These are phyloP conservation scores for Iguana delicatissima DNA, from an alignment of 2,797 vertebrate genomes.

Conservation along the genomic window DNA sequence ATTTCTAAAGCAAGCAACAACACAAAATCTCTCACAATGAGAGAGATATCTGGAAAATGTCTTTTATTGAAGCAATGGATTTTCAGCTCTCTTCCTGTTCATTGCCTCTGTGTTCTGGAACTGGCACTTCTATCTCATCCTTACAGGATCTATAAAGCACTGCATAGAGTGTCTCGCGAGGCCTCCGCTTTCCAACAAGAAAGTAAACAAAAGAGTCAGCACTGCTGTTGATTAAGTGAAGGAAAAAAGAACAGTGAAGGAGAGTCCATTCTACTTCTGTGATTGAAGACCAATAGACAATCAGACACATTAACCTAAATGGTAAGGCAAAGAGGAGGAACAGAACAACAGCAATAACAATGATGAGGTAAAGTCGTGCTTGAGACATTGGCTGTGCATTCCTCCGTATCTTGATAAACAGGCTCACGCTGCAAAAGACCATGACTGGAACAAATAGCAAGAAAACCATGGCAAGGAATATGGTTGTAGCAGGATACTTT, in stretches of 20 bases:
- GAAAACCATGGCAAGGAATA: conserved; percentile 56
- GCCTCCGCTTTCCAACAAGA: conserved; percentile 54
- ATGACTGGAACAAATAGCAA: conserved; percentile 59
- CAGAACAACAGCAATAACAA: conserved; percentile 39
- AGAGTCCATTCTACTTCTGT: neutral
- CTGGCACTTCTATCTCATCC: conserved; percentile 1
- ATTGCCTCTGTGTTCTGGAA: neutral
- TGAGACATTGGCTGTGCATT: conserved; percentile 27
- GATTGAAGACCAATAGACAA: conserved; percentile 34
- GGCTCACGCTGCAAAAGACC: conserved; percentile 59
- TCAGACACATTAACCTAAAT: conserved; percentile 46
- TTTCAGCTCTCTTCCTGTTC: neutral
- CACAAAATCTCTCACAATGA: neutral
- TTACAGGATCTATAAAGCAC: conserved; percentile 64
- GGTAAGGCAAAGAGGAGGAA: conserved; percentile 68
- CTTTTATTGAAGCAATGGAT: neutral
- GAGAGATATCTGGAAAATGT: neutral
- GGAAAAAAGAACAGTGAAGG: conserved; percentile 37
- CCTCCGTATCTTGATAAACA: conserved; percentile 64
- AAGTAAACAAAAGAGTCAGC: conserved; percentile 68
- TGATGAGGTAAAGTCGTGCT: conserved; percentile 47
- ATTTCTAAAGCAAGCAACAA: neutral
- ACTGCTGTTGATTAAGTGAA: conserved; percentile 63
- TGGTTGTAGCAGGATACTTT: conserved; percentile 43
- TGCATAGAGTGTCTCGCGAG: conserved; percentile 57